These are phyloP conservation scores for Eurytoma adleriae DNA, from an alignment of 2,888 invertebrate genomes.

Conservation along the genomic window DNA sequence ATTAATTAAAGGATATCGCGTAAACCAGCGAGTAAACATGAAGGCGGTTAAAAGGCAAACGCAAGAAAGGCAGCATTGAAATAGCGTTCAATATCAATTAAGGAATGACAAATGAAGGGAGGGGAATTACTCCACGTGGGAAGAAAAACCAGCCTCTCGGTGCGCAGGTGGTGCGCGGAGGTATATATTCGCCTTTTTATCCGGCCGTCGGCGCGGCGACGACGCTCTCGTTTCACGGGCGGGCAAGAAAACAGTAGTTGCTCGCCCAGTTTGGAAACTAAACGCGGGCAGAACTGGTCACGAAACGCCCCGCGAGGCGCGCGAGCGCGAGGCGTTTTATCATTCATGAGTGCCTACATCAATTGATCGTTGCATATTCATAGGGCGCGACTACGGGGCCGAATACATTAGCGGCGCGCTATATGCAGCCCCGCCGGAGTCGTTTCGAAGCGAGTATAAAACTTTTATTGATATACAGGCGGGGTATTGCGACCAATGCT, in stretches of 20 bases:
- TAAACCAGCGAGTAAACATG: too few relatives aligned
- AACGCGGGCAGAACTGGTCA: slow-evolving; percentile 22
- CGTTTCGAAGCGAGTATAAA: slow-evolving; percentile 22
- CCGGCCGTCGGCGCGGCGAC: not conserved
- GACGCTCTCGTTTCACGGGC: not conserved
- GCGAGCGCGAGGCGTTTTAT: slow-evolving; percentile 35
- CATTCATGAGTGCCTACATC: slow-evolving; percentile 45
- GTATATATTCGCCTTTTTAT: too few relatives aligned
- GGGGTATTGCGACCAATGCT: not conserved
- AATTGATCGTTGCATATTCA: slow-evolving; percentile 53
- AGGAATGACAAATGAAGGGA: slow-evolving; percentile 10
- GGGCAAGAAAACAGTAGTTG: slow-evolving; percentile 20
- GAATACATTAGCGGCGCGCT: slow-evolving; percentile 37
- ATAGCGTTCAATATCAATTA: slow-evolving; percentile 4
- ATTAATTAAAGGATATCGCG: too few relatives aligned
- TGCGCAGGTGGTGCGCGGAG: too few relatives aligned
- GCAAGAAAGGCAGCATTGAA: too few relatives aligned
- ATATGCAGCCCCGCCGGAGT: not conserved
- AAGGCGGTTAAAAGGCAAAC: too few relatives aligned
- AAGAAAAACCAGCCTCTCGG: not conserved
- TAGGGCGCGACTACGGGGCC: slow-evolving; percentile 26
- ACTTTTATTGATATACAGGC: slow-evolving; percentile 38
- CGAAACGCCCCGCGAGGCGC: not conserved
- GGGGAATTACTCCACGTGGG: not conserved
- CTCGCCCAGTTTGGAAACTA: slow-evolving; percentile 32